Percentiles rank a stretch among this genome's conserved stretches.
Conservation (phyloP, 2,888 invertebrate genomes). For the Dexiosoma caninum region DNA sequence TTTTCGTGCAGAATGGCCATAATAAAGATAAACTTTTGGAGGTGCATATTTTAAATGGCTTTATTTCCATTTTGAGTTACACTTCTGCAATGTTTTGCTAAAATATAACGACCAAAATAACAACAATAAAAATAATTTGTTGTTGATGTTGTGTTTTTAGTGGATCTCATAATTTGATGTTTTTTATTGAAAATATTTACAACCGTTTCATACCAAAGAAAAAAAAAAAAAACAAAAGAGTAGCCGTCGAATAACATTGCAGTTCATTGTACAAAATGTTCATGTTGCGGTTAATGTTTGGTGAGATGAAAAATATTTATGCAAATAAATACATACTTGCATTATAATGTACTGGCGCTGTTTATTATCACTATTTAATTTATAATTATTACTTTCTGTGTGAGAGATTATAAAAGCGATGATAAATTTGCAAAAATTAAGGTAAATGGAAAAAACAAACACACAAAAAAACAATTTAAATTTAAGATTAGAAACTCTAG, state of each 20-base stretch:
- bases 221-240: constrained; percentile 31
- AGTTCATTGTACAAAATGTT: constrained; percentile 29
- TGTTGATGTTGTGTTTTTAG: constrained; percentile 49
- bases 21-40: constrained; percentile 12
- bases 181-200: constrained; percentile 41
- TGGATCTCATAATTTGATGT: constrained; percentile 60
- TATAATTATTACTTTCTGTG: constrained; percentile 33
- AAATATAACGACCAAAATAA: constrained; percentile 25
- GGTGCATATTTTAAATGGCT: constrained; percentile 38
- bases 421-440: neutral
- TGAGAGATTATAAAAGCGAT: constrained; percentile 13
- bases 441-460: neutral
- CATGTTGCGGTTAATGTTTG: constrained; percentile 59
- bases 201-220: constrained; percentile 46
- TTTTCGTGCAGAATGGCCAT: neutral
- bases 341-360: constrained; percentile 10
- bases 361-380: constrained; percentile 38
- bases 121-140: constrained; percentile 41
- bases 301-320: constrained; percentile 48
- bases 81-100: neutral
- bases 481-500: neutral
- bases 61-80: constrained; percentile 50
- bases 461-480: neutral
- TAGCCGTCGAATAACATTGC: constrained; percentile 33
- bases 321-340: constrained; percentile 21